Percentiles rank a stretch among this genome's conserved stretches.
phyloP scores from a whole-genome alignment of 2,113 vertebrate genomes.

The Rhadina sibilatrix region DNA sequence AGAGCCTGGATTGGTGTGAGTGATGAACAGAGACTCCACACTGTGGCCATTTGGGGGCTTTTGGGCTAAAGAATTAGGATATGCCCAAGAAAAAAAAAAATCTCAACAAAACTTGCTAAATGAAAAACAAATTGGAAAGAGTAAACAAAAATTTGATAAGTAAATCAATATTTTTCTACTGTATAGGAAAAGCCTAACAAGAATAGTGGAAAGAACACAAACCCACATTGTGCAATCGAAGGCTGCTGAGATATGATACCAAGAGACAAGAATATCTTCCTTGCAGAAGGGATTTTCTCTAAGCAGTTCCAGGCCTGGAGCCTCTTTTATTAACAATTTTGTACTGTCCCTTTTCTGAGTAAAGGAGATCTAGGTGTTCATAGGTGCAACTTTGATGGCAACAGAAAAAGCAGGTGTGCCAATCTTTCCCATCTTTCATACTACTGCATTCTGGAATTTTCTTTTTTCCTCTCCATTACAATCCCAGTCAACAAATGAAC shows the following conservation, averaged over 20 bases:
- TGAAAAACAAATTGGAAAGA: background rate
- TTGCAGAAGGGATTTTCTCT: background rate
- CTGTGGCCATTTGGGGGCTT: accelerated
- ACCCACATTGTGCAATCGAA: background rate
- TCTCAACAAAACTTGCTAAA: background rate
- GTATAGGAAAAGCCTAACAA: background rate
- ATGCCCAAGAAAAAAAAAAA: background rate
- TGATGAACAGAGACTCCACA: background rate
- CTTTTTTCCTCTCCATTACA: background rate
- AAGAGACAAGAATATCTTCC: background rate
- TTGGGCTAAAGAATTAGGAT: background rate
- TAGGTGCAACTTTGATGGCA: background rate
- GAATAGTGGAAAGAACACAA: background rate
- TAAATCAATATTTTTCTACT: background rate
- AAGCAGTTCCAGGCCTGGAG: background rate
- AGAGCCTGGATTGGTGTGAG: background rate
- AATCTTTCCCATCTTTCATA: background rate
- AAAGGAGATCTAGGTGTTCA: background rate
- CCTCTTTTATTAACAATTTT: background rate
- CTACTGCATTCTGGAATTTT: background rate
- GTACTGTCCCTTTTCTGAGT: background rate
- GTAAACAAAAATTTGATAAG: background rate
- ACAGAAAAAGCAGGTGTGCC: background rate
- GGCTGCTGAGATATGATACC: background rate
- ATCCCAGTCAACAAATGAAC: background rate